Conservation (phyloP, 2,888 invertebrate species). For the Subacronicta megacephala region DNA sequence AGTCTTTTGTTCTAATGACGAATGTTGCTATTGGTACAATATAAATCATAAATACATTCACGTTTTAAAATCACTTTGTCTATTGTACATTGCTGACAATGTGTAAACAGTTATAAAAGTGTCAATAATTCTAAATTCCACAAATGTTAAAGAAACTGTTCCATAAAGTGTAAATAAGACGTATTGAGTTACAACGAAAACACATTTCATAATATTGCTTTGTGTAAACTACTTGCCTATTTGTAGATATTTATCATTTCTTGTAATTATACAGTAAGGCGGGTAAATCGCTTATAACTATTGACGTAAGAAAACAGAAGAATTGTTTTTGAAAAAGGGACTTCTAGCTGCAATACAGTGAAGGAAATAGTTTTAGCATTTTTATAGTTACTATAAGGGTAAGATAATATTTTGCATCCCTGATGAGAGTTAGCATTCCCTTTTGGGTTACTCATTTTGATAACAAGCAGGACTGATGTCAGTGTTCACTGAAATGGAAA, state of each 20-base stretch:
- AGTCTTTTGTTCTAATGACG: neutral
- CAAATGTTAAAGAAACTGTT: constrained; percentile 23
- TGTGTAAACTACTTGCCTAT: constrained; percentile 14
- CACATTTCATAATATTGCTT: constrained; percentile 28
- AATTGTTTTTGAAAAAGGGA: constrained; percentile 7
- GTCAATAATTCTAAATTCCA: constrained; percentile 22
- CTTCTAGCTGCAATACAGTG: neutral
- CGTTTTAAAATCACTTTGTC: constrained; percentile 16
- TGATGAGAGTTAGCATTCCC: neutral
- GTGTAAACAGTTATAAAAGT: constrained; percentile 32
- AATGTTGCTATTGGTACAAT: neutral
- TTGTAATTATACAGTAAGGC: constrained; percentile 1
- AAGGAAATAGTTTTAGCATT: neutral
- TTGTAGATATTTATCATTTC: constrained; percentile 24
- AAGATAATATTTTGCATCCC: neutral
- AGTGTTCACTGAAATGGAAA: neutral
- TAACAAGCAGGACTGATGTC: neutral
- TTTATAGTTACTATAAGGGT: neutral
- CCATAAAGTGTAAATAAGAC: constrained; percentile 33
- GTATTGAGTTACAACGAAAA: constrained; percentile 35
- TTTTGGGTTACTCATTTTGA: neutral
- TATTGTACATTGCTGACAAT: constrained; percentile 17
- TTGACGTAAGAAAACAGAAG: constrained; percentile 12
- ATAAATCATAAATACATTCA: constrained; percentile 10
- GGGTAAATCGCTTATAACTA: constrained; percentile 4